A percentile compares a stretch with the other conserved stretches of the same genome.
phyloP scores from a whole-genome alignment of 2,888 invertebrate species.

The Merodon equestris region DNA sequence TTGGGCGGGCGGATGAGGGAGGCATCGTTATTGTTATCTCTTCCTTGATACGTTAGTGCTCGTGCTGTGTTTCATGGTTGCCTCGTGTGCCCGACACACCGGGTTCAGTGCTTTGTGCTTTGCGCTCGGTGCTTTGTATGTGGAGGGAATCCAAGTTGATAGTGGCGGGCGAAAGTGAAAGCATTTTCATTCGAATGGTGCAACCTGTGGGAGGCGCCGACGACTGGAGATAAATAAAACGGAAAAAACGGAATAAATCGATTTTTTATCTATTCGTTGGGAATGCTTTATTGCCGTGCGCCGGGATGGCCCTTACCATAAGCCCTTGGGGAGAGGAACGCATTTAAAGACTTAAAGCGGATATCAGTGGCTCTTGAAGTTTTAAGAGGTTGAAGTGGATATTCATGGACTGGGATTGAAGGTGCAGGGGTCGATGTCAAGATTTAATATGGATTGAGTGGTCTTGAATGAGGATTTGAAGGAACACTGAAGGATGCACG shows the following conservation, averaged over 20 bases:
- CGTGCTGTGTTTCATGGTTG: too few relatives aligned
- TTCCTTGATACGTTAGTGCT: conserved; percentile 35
- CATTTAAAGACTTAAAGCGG: too few relatives aligned
- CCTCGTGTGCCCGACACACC: conserved; percentile 1
- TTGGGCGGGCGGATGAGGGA: neutral
- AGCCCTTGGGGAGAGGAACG: too few relatives aligned
- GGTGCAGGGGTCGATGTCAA: too few relatives aligned
- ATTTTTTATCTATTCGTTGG: conserved; percentile 36
- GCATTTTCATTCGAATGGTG: conserved; percentile 19
- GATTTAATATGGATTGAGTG: too few relatives aligned
- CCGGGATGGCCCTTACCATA: too few relatives aligned
- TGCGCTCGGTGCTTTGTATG: conserved; percentile 5
- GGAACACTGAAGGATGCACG: too few relatives aligned
- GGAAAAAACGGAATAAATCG: conserved; percentile 8
- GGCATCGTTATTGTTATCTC: conserved; percentile 42
- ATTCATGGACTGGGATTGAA: too few relatives aligned
- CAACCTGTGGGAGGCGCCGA: neutral
- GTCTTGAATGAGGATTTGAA: too few relatives aligned
- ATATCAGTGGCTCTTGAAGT: too few relatives aligned
- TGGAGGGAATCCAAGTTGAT: conserved; percentile 26
- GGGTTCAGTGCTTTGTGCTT: conserved; percentile 20
- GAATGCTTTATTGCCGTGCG: conserved; percentile 30
- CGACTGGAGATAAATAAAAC: neutral
- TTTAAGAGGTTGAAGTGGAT: too few relatives aligned
- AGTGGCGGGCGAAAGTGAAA: conserved; percentile 41